Conservation (phyloP, 2,888 invertebrate species). For the Parnassius apollo region DNA sequence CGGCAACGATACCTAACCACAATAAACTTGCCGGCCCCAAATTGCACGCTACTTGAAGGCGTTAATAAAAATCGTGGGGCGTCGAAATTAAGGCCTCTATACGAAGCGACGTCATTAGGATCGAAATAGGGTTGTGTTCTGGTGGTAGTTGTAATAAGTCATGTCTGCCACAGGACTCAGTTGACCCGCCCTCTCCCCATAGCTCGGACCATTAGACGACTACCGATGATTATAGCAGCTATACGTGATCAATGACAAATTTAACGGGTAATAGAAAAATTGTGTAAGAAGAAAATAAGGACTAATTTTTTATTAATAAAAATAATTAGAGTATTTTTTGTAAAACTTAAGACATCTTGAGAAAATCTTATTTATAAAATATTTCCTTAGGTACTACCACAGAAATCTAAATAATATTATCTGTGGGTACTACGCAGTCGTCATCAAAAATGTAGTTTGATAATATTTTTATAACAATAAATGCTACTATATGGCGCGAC, state of each 20-base stretch:
- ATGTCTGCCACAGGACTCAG: slow-evolving; percentile 72
- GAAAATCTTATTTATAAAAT: too few species aligned
- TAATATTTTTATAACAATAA: background rate
- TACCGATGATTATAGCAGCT: slow-evolving; percentile 42
- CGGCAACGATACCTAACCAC: slow-evolving; percentile 39
- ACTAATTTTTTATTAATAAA: background rate
- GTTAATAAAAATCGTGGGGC: slow-evolving; percentile 77
- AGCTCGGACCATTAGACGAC: slow-evolving; percentile 54
- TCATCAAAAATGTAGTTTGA: too few species aligned
- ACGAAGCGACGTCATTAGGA: slow-evolving; percentile 76
- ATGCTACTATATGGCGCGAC: background rate
- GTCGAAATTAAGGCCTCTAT: slow-evolving; percentile 76
- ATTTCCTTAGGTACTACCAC: too few species aligned
- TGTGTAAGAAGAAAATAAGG: slow-evolving; percentile 13
- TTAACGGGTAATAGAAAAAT: slow-evolving; percentile 52
- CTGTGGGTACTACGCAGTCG: too few species aligned
- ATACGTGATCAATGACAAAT: slow-evolving; percentile 76
- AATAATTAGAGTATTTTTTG: too few species aligned
- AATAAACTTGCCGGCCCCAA: slow-evolving; percentile 58
- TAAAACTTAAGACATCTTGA: too few species aligned
- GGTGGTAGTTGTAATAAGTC: slow-evolving; percentile 77
- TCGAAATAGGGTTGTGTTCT: slow-evolving; percentile 79
- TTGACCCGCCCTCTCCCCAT: slow-evolving; percentile 43
- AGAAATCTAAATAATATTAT: background rate
- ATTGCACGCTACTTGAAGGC: slow-evolving; percentile 70